Conservation (phyloP, 2,797 vertebrate species). For the Pseudochaenichthys georgianus region DNA sequence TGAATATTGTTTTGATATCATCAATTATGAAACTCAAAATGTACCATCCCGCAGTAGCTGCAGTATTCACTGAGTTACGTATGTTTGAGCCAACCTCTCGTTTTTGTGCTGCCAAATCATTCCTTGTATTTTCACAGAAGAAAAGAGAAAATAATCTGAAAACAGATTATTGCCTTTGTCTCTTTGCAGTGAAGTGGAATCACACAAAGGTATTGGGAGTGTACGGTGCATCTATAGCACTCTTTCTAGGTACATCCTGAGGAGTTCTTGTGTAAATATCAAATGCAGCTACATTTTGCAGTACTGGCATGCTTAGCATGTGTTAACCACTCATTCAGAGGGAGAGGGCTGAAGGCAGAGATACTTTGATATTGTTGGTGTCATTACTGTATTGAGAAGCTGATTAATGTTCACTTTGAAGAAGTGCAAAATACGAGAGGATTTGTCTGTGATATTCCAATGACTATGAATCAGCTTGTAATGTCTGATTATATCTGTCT, state of each 20-base stretch:
- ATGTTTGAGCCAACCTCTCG: constrained; percentile 18
- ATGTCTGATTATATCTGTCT: constrained; percentile 28
- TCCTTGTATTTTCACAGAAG: constrained; percentile 63
- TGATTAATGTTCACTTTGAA: constrained; percentile 63
- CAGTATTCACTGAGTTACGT: constrained; percentile 4
- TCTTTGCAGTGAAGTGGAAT: constrained; percentile 45
- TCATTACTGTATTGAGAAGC: constrained; percentile 70
- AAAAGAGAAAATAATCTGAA: constrained; percentile 24
- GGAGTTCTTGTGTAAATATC: constrained; percentile 61
- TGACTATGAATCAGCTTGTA: constrained; percentile 38
- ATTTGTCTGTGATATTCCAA: constrained; percentile 48
- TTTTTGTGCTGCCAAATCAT: constrained; percentile 64
- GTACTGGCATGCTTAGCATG: constrained; percentile 40
- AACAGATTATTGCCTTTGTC: constrained; percentile 22
- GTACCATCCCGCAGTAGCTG: constrained; percentile 27
- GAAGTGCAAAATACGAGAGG: constrained; percentile 47
- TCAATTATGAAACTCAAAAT: constrained; percentile 13
- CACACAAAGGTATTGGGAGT: constrained; percentile 34
- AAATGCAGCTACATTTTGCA: constrained; percentile 59
- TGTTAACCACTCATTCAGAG: constrained; percentile 71
- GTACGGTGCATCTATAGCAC: constrained; percentile 29
- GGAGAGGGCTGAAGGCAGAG: constrained; percentile 32
- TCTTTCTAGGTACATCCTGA: constrained; percentile 34
- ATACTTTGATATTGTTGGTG: constrained; percentile 47
- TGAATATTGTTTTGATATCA: constrained; percentile 28